Percentiles rank a stretch among this genome's conserved stretches.
Conservation (phyloP, 2,797 vertebrate genomes). For the Pteropus rufus region DNA sequence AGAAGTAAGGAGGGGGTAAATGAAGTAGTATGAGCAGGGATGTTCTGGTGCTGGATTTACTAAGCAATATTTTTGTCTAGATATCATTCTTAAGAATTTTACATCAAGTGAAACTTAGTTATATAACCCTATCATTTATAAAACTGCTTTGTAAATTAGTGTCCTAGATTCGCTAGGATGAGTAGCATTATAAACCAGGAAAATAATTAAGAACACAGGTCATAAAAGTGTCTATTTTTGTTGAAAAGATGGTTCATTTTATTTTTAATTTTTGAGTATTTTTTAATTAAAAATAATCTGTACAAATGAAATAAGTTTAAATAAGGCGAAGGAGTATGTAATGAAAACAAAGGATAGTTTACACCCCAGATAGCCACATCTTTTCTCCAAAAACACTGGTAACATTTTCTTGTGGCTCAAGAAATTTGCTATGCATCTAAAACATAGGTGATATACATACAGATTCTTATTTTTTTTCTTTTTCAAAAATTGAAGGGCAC, state of each 20-base stretch:
- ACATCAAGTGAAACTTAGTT: background rate
- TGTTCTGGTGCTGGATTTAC: background rate
- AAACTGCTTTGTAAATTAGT: background rate
- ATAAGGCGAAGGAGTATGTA: background rate
- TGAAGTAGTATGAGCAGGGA: background rate
- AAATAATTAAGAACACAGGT: background rate
- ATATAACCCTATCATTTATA: background rate
- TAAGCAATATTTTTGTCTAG: background rate
- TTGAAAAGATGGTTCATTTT: background rate
- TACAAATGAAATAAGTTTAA: background rate
- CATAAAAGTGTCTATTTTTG: background rate
- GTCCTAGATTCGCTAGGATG: background rate
- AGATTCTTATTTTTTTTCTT: background rate
- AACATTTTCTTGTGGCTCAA: background rate
- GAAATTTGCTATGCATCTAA: background rate
- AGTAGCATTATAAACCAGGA: background rate
- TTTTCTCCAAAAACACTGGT: background rate
- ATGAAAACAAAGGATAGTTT: background rate
- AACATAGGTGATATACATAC: background rate
- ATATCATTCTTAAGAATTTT: background rate
- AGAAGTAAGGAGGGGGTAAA: background rate
- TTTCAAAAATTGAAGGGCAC: background rate
- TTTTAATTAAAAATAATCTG: background rate
- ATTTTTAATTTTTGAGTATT: background rate
- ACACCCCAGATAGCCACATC: background rate